Conservation (phyloP, 2,113 vertebrate species). For the Chaetodon auriga region DNA sequence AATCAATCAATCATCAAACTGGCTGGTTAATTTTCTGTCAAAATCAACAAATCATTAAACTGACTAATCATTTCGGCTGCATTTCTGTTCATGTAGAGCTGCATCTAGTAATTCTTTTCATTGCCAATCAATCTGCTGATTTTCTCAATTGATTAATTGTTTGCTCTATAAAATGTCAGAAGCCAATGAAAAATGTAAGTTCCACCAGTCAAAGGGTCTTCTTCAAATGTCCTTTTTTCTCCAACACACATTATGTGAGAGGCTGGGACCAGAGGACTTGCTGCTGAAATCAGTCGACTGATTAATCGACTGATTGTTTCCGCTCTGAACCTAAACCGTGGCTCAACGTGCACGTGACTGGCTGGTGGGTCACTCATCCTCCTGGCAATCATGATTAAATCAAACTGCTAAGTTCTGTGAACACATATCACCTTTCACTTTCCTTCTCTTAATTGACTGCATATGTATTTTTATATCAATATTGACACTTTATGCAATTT, state of each 20-base stretch:
- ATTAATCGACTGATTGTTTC: background rate
- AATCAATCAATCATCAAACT: too few species aligned
- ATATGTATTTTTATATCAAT: slow-evolving; percentile 2
- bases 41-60: too few species aligned
- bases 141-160: background rate
- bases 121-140: too few species aligned
- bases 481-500: slow-evolving; percentile 1
- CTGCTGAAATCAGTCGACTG: too few species aligned
- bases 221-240: background rate
- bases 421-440: background rate
- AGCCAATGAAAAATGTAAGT: background rate
- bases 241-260: background rate
- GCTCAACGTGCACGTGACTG: background rate
- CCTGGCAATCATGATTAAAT: slow-evolving; percentile 1
- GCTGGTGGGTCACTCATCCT: background rate
- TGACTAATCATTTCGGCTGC: background rate
- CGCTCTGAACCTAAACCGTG: background rate
- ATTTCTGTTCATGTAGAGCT: too few species aligned
- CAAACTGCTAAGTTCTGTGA: slow-evolving; percentile 3
- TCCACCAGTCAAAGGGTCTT: background rate
- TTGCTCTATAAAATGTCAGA: background rate
- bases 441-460: background rate
- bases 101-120: too few species aligned
- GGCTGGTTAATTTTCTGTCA: too few species aligned
- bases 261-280: background rate